These are phyloP conservation scores for Nipponia nippon DNA, from an alignment of 2,113 vertebrate species.

Conservation along the genomic window DNA sequence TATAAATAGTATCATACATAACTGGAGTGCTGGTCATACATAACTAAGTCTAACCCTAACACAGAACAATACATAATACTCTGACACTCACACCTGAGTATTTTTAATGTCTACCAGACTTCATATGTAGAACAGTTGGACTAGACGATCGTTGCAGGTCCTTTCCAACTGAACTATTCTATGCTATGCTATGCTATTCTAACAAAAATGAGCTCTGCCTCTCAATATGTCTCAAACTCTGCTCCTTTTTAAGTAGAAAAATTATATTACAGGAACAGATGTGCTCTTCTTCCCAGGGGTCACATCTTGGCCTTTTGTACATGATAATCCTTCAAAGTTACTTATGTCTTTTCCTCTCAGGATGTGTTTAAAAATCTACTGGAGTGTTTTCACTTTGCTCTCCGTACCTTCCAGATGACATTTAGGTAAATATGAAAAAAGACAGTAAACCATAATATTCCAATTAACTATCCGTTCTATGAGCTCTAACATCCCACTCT, in stretches of 20 bases:
- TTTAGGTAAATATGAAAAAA: conserved; percentile 12
- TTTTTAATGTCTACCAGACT: background rate
- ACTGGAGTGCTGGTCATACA: background rate
- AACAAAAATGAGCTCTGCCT: background rate
- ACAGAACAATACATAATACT: background rate
- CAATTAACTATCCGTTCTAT: background rate
- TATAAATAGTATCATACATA: background rate
- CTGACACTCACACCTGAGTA: too few species aligned
- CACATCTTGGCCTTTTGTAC: background rate
- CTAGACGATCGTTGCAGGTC: too few species aligned
- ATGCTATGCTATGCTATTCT: too few species aligned
- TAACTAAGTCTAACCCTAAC: background rate
- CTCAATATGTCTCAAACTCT: background rate
- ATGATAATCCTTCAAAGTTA: background rate
- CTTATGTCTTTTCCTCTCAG: background rate
- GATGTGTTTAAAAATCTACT: background rate
- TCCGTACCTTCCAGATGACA: background rate
- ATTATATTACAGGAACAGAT: background rate
- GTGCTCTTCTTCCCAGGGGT: background rate
- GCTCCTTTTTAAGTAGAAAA: background rate
- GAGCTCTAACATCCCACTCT: background rate
- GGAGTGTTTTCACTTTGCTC: background rate
- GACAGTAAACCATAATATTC: background rate
- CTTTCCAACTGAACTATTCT: background rate
- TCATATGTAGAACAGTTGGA: background rate